These are phyloP conservation scores for Andricus grossulariae DNA, from an alignment of 1,140 invertebrate genomes.

Conservation along the genomic window DNA sequence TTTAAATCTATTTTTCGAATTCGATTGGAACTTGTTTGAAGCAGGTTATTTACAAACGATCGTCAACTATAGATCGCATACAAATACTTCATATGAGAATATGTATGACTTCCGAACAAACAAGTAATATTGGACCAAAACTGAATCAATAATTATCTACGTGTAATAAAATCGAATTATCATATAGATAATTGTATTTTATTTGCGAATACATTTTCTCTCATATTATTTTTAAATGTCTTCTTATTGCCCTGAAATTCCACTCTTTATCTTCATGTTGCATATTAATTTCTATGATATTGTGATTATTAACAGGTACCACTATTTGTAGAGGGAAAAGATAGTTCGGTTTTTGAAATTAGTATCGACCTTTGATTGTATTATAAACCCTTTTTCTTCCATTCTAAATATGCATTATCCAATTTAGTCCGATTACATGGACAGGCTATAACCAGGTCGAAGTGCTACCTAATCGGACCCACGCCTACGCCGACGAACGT, in stretches of 20 bases:
- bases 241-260: background rate
- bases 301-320: too few relatives aligned
- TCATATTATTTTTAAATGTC: background rate
- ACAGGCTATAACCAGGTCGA: slow-evolving; percentile 46
- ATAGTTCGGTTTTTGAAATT: too few relatives aligned
- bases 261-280: too few relatives aligned
- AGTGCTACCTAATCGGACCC: slow-evolving; percentile 55
- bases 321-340: too few relatives aligned
- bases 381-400: background rate
- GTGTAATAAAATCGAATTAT: background rate
- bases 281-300: too few relatives aligned
- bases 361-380: too few relatives aligned
- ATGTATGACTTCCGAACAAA: background rate
- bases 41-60: slow-evolving; percentile 18
- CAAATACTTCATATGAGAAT: slow-evolving; percentile 2
- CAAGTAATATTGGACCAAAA: background rate
- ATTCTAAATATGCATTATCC: slow-evolving; percentile 67
- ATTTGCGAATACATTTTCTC: background rate
- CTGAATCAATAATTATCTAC: background rate
- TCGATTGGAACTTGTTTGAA: slow-evolving; percentile 15
- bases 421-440: slow-evolving; percentile 70
- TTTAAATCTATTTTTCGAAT: background rate
- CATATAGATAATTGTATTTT: background rate
- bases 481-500: slow-evolving; percentile 55
- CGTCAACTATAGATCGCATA: background rate